Evolutionary conservation across 2,888 invertebrate genomes (phyloP).

Genomic region (Scaptodrosophila latifasciaeformis): DNA sequence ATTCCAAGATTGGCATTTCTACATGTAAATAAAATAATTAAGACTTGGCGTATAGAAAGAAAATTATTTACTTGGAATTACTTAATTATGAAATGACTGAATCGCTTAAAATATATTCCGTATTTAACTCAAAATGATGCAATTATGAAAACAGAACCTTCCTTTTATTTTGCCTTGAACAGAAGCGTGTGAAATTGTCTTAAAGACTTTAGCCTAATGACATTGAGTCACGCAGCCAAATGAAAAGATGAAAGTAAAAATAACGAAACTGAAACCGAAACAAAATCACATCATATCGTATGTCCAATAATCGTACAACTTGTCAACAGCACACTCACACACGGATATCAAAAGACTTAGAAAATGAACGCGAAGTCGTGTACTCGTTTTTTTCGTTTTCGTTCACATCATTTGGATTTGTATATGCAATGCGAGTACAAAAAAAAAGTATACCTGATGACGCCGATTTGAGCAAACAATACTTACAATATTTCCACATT

Average conservation of each 20-base stretch:
- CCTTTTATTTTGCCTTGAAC: too few relatives aligned
- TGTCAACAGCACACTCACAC: too few relatives aligned
- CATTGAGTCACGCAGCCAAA: conserved; percentile 41
- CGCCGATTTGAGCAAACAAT: conserved; percentile 10
- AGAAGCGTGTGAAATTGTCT: neutral
- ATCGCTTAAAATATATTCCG: too few relatives aligned
- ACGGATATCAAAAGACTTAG: conserved; percentile 53
- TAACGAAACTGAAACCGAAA: neutral
- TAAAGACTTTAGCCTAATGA: conserved; percentile 21
- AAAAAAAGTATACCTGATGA: conserved; percentile 33
- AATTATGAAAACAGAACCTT: too few relatives aligned
- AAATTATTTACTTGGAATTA: too few relatives aligned
- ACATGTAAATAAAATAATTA: conserved; percentile 23
- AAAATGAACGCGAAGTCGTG: conserved; percentile 50
- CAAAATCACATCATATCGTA: neutral
- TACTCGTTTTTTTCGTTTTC: too few relatives aligned
- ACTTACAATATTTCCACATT: neutral
- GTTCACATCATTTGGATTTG: too few relatives aligned
- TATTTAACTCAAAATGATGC: too few relatives aligned
- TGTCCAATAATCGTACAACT: too few relatives aligned
- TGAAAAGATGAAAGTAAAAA: conserved; percentile 1
- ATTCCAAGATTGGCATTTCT: conserved; percentile 37
- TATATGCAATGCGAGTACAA: conserved; percentile 5
- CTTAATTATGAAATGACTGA: too few relatives aligned
- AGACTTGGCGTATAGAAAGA: too few relatives aligned